A percentile compares a stretch with the other conserved stretches of the same genome.
Evolutionary conservation across 2,113 vertebrate species (phyloP).

Genomic region (Corvus moneduloides): DNA sequence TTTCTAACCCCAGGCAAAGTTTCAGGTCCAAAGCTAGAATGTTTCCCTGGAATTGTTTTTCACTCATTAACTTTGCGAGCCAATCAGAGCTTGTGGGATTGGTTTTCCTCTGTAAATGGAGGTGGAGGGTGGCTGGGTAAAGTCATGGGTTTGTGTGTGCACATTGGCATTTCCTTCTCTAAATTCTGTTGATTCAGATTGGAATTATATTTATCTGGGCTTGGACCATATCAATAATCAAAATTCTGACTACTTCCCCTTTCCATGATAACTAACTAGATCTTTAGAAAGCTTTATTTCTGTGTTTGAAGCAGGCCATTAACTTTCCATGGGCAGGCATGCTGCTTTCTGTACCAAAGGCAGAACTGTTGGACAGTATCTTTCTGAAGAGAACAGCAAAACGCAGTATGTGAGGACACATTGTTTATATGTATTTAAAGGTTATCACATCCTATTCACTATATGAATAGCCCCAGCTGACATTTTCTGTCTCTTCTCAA

Average conservation of each 20-base stretch:
- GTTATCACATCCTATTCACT: slow-evolving; percentile 65
- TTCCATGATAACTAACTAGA: neutral
- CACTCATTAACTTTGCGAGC: neutral
- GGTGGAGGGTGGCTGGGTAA: neutral
- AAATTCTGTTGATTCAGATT: neutral
- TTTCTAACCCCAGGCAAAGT: neutral
- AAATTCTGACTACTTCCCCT: neutral
- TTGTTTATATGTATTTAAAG: slow-evolving; percentile 69
- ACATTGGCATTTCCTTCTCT: neutral
- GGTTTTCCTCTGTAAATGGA: neutral
- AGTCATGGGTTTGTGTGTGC: neutral
- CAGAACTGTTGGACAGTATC: slow-evolving; percentile 17
- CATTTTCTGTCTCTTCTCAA: slow-evolving; percentile 63
- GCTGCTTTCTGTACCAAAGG: neutral
- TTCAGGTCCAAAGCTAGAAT: neutral
- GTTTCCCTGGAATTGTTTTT: neutral
- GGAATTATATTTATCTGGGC: neutral
- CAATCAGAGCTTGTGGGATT: neutral
- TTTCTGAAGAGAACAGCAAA: slow-evolving; percentile 44
- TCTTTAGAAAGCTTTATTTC: neutral
- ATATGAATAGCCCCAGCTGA: slow-evolving; percentile 57
- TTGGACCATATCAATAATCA: neutral
- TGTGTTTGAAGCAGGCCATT: neutral
- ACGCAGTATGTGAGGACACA: slow-evolving; percentile 61
- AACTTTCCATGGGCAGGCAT: neutral